These are phyloP conservation scores for Hippocampus comes DNA, from an alignment of 2,113 vertebrate species.

Conservation along the genomic window DNA sequence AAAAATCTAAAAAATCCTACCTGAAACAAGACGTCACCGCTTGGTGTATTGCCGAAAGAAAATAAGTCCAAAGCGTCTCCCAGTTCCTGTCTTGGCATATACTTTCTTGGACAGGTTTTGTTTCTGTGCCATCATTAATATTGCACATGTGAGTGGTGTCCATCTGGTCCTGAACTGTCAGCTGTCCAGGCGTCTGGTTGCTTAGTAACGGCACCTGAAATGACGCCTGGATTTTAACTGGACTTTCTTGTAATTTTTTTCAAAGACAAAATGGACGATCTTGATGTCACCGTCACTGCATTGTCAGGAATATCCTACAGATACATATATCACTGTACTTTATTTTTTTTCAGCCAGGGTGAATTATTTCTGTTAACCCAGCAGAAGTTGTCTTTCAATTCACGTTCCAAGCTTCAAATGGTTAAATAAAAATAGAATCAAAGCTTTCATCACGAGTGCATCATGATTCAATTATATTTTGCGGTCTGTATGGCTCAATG, in stretches of 20 bases:
- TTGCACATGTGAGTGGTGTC: constrained; percentile 40
- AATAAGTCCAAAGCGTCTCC: constrained; percentile 1
- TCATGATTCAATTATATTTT: background rate
- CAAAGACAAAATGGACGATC: background rate
- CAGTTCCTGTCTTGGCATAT: constrained; percentile 29
- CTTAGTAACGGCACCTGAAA: constrained; percentile 30
- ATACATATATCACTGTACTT: background rate
- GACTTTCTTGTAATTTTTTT: background rate
- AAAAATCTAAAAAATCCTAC: background rate
- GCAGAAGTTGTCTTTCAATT: background rate
- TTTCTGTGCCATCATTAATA: constrained; percentile 57
- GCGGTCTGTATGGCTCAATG: background rate
- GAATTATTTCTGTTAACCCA: background rate
- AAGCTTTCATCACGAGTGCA: background rate
- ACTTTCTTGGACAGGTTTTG: constrained; percentile 34
- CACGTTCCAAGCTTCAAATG: background rate
- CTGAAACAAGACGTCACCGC: constrained; percentile 6
- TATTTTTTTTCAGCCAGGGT: background rate
- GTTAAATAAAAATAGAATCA: background rate
- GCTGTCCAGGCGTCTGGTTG: constrained; percentile 39
- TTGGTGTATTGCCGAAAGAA: constrained; percentile 1
- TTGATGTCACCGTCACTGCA: background rate
- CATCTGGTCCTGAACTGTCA: constrained; percentile 41
- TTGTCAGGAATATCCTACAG: background rate
- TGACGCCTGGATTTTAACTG: background rate